Percentiles rank a stretch among this genome's conserved stretches.
Evolutionary conservation across 2,888 invertebrate genomes (phyloP).

Genomic region (Idaea dimidiata): DNA sequence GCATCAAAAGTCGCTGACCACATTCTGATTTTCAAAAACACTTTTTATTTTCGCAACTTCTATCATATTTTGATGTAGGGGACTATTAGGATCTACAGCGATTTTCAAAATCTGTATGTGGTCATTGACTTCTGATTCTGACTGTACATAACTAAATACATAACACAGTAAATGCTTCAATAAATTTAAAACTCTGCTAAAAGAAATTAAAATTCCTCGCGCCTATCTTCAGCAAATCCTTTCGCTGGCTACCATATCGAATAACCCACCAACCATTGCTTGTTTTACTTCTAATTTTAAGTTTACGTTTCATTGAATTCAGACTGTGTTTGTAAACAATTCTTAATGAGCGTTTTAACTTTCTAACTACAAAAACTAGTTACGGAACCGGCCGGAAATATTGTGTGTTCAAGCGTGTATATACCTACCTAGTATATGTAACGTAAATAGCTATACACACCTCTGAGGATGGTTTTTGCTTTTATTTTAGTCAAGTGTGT

Average conservation of each 20-base stretch:
- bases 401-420: constrained; percentile 26
- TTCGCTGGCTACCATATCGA: background rate
- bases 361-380: constrained; percentile 41
- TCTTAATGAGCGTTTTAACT: constrained; percentile 34
- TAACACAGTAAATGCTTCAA: background rate
- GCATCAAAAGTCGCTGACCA: too few relatives aligned
- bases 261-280: background rate
- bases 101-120: too few relatives aligned
- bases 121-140: too few relatives aligned
- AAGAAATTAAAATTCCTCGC: background rate
- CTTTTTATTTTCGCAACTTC: too few relatives aligned
- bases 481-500: background rate
- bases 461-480: background rate
- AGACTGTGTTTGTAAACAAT: constrained; percentile 20
- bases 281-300: background rate
- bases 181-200: background rate
- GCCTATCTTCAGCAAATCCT: background rate
- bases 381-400: constrained; percentile 42
- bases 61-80: too few relatives aligned
- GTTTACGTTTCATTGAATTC: background rate
- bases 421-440: too few relatives aligned
- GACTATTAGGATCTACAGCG: too few relatives aligned
- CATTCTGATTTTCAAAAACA: too few relatives aligned
- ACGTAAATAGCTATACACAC: constrained; percentile 12
- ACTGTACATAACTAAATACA: background rate